Conservation (phyloP, 2,113 vertebrate species). For the Paraplagusia blochii region DNA sequence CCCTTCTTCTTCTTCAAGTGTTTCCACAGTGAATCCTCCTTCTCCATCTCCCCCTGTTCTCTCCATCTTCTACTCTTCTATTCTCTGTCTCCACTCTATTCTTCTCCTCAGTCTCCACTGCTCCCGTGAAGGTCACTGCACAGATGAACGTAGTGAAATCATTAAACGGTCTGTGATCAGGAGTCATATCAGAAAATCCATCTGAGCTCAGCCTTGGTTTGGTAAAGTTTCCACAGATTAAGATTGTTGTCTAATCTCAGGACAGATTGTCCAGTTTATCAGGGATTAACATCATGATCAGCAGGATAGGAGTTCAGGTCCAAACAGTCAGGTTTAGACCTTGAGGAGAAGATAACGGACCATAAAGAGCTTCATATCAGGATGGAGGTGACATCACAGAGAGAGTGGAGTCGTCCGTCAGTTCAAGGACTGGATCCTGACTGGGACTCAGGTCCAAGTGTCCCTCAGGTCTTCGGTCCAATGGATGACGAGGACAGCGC, state of each 20-base stretch:
- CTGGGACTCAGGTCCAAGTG: too few relatives aligned
- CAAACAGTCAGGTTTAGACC: slow-evolving; percentile 32
- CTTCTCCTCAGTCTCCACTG: too few relatives aligned
- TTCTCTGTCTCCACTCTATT: too few relatives aligned
- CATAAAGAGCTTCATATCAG: slow-evolving; percentile 38
- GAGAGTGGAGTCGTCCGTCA: neutral
- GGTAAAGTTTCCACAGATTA: neutral
- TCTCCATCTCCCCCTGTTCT: too few relatives aligned
- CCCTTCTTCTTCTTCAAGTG: too few relatives aligned
- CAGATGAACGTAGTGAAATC: too few relatives aligned
- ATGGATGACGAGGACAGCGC: too few relatives aligned
- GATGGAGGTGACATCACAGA: slow-evolving; percentile 15
- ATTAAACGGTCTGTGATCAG: neutral
- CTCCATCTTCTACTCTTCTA: too few relatives aligned
- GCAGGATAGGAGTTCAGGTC: slow-evolving; percentile 17
- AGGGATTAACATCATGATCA: slow-evolving; percentile 37
- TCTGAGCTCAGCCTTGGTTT: neutral
- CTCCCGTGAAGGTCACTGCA: too few relatives aligned
- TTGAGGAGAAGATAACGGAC: slow-evolving; percentile 51
- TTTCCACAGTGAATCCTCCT: too few relatives aligned
- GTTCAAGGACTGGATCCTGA: too few relatives aligned
- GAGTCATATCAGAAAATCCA: neutral
- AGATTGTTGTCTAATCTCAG: neutral
- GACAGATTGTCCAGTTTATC: slow-evolving; percentile 19
- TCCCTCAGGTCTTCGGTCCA: too few relatives aligned